These are phyloP conservation scores for Antigone vipio DNA, from an alignment of 2,113 vertebrate genomes.

Conservation along the genomic window DNA sequence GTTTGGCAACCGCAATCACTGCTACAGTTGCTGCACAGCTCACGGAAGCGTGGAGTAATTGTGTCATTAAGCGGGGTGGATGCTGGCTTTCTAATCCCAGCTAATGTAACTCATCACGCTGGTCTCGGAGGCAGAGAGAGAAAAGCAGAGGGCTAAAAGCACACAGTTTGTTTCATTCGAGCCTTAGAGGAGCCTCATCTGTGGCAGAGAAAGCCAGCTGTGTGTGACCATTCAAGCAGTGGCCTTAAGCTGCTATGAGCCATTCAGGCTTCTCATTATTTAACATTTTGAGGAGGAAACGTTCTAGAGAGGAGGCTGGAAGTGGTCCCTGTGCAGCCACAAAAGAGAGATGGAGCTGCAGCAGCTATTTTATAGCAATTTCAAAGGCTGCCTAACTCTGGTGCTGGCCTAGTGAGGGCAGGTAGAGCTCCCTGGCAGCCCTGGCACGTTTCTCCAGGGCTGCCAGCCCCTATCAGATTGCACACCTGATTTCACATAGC, in stretches of 20 bases:
- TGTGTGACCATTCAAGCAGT: fast-evolving
- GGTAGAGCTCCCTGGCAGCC: not conserved
- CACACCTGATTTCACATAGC: not conserved
- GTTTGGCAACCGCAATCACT: not conserved
- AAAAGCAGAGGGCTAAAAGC: not conserved
- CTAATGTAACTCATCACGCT: fast-evolving
- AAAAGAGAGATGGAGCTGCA: not conserved
- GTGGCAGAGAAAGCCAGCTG: not conserved
- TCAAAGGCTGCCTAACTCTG: not conserved
- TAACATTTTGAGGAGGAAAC: not conserved
- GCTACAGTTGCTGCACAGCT: not conserved
- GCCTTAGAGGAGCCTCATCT: not conserved
- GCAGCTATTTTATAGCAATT: not conserved
- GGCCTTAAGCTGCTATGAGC: not conserved
- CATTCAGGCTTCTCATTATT: not conserved
- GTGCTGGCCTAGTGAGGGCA: not conserved
- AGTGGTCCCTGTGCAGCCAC: not conserved
- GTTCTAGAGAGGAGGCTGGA: not conserved
- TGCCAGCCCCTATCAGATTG: not conserved
- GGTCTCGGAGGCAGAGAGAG: not conserved
- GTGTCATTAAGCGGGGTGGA: not conserved
- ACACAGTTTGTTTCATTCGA: fast-evolving
- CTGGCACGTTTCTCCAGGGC: not conserved
- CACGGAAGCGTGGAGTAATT: not conserved
- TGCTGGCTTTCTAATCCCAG: not conserved